Evolutionary conservation across 2,113 vertebrate species (phyloP).

Genomic region (Xyliphius kryptos): DNA sequence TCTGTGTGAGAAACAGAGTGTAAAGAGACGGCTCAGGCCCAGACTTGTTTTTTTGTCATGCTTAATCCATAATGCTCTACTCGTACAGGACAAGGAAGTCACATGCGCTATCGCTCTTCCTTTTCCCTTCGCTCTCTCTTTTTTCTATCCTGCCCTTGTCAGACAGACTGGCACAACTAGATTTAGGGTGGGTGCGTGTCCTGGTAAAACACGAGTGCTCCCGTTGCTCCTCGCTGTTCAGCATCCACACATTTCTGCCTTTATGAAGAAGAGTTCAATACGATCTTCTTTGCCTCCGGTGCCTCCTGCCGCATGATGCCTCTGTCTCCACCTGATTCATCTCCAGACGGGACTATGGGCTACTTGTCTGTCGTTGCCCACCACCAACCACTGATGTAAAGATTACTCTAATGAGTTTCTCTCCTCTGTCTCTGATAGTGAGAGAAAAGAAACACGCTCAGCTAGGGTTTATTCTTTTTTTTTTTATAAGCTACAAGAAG

Average conservation of each 20-base stretch:
- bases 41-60: conserved; percentile 7
- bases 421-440: too few species aligned
- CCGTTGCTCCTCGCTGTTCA: background rate
- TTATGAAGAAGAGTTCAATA: conserved; percentile 4
- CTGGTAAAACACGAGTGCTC: background rate
- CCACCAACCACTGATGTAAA: too few species aligned
- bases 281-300: conserved; percentile 6
- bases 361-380: too few species aligned
- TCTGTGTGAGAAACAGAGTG: too few species aligned
- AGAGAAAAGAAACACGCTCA: too few species aligned
- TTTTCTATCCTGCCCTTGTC: background rate
- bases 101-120: background rate
- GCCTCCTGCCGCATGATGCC: background rate
- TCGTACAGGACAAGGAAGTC: conserved; percentile 20
- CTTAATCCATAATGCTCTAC: conserved; percentile 18
- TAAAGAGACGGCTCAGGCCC: too few species aligned
- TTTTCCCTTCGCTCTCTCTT: conserved; percentile 2
- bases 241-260: background rate
- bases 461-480: too few species aligned
- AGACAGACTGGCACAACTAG: background rate
- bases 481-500: too few species aligned
- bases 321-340: conserved; percentile 5
- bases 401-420: too few species aligned
- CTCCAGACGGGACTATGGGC: too few species aligned
- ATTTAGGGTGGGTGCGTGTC: background rate